Conservation (phyloP, 2,797 vertebrate genomes). For the Odontamblyopus rebecca region DNA sequence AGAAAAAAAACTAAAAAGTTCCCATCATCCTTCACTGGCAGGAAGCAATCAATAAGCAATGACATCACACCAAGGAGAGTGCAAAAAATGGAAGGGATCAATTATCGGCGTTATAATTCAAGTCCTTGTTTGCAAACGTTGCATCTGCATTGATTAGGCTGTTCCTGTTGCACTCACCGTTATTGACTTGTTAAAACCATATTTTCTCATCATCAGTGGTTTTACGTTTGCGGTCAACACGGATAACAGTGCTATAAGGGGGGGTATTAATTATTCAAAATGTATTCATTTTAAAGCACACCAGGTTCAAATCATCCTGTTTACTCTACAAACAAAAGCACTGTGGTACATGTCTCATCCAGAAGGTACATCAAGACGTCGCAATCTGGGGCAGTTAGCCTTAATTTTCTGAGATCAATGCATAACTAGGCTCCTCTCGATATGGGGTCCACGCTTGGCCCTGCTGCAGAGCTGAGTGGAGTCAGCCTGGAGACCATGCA, state of each 20-base stretch:
- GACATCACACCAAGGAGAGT: slow-evolving; percentile 70
- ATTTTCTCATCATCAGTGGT: slow-evolving; percentile 79
- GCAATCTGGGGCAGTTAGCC: slow-evolving; percentile 75
- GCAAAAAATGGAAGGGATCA: slow-evolving; percentile 70
- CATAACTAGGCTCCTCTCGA: slow-evolving; percentile 72
- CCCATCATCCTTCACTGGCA: slow-evolving; percentile 67
- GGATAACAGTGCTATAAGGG: slow-evolving; percentile 66
- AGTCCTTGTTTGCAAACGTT: slow-evolving; percentile 82
- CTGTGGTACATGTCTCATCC: slow-evolving; percentile 58
- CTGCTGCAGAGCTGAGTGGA: slow-evolving; percentile 62
- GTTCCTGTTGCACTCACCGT: slow-evolving; percentile 75
- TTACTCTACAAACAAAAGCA: slow-evolving; percentile 62
- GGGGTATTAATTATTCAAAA: slow-evolving; percentile 76
- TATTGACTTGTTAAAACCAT: slow-evolving; percentile 84
- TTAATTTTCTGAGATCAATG: slow-evolving; percentile 77
- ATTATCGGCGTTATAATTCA: slow-evolving; percentile 83
- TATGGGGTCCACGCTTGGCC: slow-evolving; percentile 72
- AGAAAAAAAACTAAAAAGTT: slow-evolving; percentile 84
- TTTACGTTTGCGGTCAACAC: slow-evolving; percentile 66
- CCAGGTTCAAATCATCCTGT: slow-evolving; percentile 65
- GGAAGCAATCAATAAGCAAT: slow-evolving; percentile 73
- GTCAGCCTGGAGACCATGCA: slow-evolving; percentile 65
- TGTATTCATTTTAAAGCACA: slow-evolving; percentile 69
- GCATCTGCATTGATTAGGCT: slow-evolving; percentile 78
- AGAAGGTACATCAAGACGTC: slow-evolving; percentile 75